Base-by-base conservation (phyloP, 2,888 invertebrate genomes). In the Pandemis cinnamomeana region DNA sequence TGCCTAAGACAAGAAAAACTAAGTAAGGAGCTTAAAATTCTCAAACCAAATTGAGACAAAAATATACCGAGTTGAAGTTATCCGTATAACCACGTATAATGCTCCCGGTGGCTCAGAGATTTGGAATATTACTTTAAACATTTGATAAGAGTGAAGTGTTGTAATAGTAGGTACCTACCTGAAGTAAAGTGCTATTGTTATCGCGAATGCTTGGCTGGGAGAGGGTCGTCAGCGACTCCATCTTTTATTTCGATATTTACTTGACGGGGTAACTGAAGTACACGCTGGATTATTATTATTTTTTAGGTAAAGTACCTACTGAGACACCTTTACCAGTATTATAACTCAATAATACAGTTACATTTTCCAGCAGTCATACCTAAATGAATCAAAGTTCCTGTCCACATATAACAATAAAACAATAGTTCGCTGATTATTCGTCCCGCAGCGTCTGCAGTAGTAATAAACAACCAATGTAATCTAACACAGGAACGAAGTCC, bases 401-500 rank as follows among this genome's bases (percentile, higher is more conserved):
- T 27, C 27, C 27, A 58, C 27, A 58, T 27, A 7, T 7, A 58
- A 58, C 58, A 58, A 58, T 58, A 58, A 11, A 58, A 58, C 58
- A 58, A 58, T 58, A 58, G 58, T 58, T 58, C 7, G 58, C 6
- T 58, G 58, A 27, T 58, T 58, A 58, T 58, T 58, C 58, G 58
- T 58, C 58, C 27, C 27, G 27, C 27, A 27, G 58, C 27, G 58
- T 27, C 27, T 58, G 58, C 44, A 58, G 58, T 44, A 46, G 58
- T 27, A 36, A 58, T 44, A 44, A 68, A 44, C 58, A 58, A 11
- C 58, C n/a, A 58, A 36, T 41, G 58, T 75, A 72, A 78, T 71
- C 75, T 72, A 63, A 73, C 76, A 42, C 55, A 71, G 20, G 66
- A 68, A 75, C 75, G 67, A 42, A 60, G 58, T 71, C 60, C 53